These are phyloP conservation scores for Busseola fusca DNA, from an alignment of 2,888 invertebrate species.

Conservation along the genomic window DNA sequence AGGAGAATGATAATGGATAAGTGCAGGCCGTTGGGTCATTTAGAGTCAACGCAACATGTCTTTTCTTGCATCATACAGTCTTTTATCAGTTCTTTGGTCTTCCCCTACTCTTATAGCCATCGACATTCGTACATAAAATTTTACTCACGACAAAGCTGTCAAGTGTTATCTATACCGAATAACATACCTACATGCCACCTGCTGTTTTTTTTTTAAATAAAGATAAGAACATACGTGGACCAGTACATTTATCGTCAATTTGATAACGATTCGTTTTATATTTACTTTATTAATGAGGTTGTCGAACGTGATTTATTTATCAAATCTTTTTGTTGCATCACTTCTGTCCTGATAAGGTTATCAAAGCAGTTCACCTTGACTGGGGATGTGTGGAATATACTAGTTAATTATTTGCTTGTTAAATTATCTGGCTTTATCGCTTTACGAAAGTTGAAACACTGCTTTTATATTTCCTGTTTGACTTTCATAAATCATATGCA, in stretches of 20 bases:
- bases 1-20: too few relatives aligned
- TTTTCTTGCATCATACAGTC: too few relatives aligned
- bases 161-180: background rate
- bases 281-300: slow-evolving; percentile 6
- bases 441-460: background rate
- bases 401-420: slow-evolving; percentile 14
- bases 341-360: slow-evolving; percentile 26
- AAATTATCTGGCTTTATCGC: background rate
- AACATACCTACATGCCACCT: slow-evolving; percentile 22
- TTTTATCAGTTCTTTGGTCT: too few relatives aligned
- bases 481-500: too few relatives aligned
- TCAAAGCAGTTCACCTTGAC: slow-evolving; percentile 28
- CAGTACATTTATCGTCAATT: slow-evolving; percentile 7
- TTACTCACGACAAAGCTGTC: too few relatives aligned
- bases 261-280: slow-evolving; percentile 26
- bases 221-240: slow-evolving; percentile 14
- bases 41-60: too few relatives aligned
- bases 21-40: too few relatives aligned
- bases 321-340: slow-evolving; percentile 45
- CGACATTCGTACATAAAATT: too few relatives aligned
- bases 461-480: background rate
- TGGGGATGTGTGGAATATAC: slow-evolving; percentile 1
- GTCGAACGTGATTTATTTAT: slow-evolving; percentile 36
- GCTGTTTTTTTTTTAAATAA: slow-evolving; percentile 1
- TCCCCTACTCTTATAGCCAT: too few relatives aligned